Conservation (phyloP, 2,888 invertebrate genomes). For the Amphimallon solstitiale region DNA sequence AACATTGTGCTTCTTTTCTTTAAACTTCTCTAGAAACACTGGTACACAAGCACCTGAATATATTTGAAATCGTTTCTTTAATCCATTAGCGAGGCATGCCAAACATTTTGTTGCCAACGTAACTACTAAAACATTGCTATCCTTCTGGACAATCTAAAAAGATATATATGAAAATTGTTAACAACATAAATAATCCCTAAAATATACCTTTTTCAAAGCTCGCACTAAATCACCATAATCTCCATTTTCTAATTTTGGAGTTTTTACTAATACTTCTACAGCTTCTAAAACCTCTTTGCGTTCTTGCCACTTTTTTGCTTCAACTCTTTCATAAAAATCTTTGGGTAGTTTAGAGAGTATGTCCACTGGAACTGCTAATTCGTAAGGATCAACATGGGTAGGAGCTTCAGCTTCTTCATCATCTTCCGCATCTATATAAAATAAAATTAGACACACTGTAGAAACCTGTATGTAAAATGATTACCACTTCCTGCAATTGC, state of each 20-base stretch:
- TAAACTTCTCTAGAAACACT: constrained; percentile 92
- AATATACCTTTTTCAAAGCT: constrained; percentile 82
- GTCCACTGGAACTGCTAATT: constrained; percentile 91
- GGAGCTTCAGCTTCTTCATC: constrained; percentile 67
- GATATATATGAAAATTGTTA: constrained; percentile 19
- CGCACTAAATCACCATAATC: constrained; percentile 92
- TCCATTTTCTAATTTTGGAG: constrained; percentile 88
- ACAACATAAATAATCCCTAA: constrained; percentile 7
- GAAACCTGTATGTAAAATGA: constrained; percentile 15
- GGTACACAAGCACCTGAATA: constrained; percentile 83
- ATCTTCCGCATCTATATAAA: constrained; percentile 67
- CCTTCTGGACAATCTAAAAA: constrained; percentile 86
- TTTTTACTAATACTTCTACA: constrained; percentile 80
- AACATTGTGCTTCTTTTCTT: constrained; percentile 94
- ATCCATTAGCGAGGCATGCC: constrained; percentile 82
- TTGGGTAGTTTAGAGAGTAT: constrained; percentile 92
- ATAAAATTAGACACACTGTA: not conserved
- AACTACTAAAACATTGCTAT: constrained; percentile 94
- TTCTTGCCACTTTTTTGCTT: constrained; percentile 97
- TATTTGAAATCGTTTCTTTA: constrained; percentile 87
- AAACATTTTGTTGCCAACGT: constrained; percentile 87
- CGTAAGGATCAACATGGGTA: constrained; percentile 86
- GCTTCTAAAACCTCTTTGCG: constrained; percentile 91
- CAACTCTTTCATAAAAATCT: constrained; percentile 93
- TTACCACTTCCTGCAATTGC: constrained; percentile 65